Base-by-base conservation (phyloP, 2,113 vertebrate species). In the Pungitius pungitius region DNA sequence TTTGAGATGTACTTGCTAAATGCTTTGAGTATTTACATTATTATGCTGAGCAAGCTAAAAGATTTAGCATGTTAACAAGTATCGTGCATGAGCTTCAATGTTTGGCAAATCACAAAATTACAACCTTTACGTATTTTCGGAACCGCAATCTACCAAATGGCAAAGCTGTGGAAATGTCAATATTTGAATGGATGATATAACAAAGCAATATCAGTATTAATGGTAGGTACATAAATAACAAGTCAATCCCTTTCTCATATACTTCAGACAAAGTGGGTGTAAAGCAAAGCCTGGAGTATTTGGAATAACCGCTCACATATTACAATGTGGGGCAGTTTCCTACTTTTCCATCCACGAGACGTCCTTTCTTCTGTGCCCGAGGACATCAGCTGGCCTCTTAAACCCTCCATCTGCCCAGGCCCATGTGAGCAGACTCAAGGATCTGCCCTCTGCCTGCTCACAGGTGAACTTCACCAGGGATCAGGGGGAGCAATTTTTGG, bases 401-500 rank as follows among this genome's bases (percentile, higher is more conserved):
- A 87, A 81, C 84, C 54, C 80, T 89, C 89, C 89, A 87, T 86
- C 87, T 90, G 90, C 83, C 85, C 51, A 8, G 45, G 80, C 81
- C 88, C 90, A 92, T 92, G 89, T 90, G 89, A 77, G 80, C 39
- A 59, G 71, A 81, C 82, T 75, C 63, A 52, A 35, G 75, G 63
- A 77, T 82, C 81, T 78, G 77, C 59, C 71, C 62, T 76, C 54
- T 56, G 58, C 51, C 64, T 55, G 73, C 73, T 83, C 81, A 82
- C 85, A 75, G 72, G 69, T 87, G 80, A 85, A 84, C 78, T 63
- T 87, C 76, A 79, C 75, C 57, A 27, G 55, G 69, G 71, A 86
- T 84, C 82, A 88, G 85, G 88, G 81, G 85, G 83, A 88, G 78
- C 65, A 67, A 39, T 58, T 35, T 27, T 4, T 56, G 3, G 58